phyloP scores from a whole-genome alignment of 2,888 invertebrate species.

The Apodemia hepburni region DNA sequence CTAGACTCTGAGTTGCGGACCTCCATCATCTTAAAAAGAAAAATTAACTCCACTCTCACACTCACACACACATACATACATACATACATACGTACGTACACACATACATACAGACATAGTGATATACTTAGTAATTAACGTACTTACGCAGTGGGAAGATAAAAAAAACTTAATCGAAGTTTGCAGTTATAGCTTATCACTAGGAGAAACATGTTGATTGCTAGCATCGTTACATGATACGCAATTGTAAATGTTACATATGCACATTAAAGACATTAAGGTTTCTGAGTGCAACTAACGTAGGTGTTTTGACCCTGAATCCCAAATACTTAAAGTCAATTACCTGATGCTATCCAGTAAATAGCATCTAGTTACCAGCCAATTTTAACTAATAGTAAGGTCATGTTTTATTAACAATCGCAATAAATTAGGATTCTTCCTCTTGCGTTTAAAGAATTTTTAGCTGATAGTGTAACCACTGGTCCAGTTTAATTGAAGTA shows the following conservation, averaged over 20 bases:
- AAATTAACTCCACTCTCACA: too few relatives aligned
- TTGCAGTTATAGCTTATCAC: too few relatives aligned
- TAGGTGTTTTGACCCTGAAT: conserved; percentile 52
- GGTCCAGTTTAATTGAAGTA: background rate
- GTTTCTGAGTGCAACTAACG: conserved; percentile 27
- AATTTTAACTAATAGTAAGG: conserved; percentile 59
- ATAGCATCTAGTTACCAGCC: conserved; percentile 49
- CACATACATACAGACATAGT: too few relatives aligned
- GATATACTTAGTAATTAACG: too few relatives aligned
- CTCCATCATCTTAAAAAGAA: too few relatives aligned
- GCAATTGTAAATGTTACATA: background rate
- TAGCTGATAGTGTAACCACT: background rate
- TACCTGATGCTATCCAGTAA: conserved; percentile 39
- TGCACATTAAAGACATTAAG: background rate
- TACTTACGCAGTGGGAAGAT: too few relatives aligned
- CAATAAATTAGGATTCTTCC: conserved; percentile 21
- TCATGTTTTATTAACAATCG: conserved; percentile 48
- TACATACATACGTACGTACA: too few relatives aligned
- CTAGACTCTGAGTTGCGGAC: too few relatives aligned
- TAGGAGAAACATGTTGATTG: too few relatives aligned
- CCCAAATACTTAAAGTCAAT: conserved; percentile 51
- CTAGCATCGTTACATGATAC: background rate
- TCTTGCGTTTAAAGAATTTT: conserved; percentile 11
- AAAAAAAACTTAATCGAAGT: too few relatives aligned
- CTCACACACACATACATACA: too few relatives aligned